Evolutionary conservation across 2,888 invertebrate species (phyloP), one percentile per base, ranked within the genome.

Genomic region (Apotomis betuletana): DNA sequence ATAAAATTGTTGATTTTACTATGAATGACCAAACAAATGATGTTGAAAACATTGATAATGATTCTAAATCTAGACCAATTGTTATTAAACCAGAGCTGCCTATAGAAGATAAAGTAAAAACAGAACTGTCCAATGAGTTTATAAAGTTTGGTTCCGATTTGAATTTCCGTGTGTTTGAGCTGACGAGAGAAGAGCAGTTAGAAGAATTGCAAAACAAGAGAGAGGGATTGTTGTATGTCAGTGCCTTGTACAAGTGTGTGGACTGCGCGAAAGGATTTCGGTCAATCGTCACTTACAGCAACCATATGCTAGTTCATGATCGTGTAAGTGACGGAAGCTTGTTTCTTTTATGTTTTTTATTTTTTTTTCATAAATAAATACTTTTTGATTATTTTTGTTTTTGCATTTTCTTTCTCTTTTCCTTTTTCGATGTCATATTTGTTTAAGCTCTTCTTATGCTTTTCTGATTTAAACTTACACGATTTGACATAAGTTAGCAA

Each of bases 261-360:
- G 44, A 64, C 4, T 77, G 77, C 60, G 75, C 57, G 0, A 76
- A 75, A 15, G 77, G 75, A 0, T 77, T 75, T 58, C 58, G 65
- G 1, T 73, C 73, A 0, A 54, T 54, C 5, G 10, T 8, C 1
- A 62, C 75, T 0, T 74, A 57, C 13, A 57, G 69, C n/a, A 77
- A 76, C 69, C 77, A 77, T 52, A 64, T 75, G 73, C 15, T 38
- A 13, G 49, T 57, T 4, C 77, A 77, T 36, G 60, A 69, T 12
- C 13, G 58, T 51, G 77, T 77, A 36, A 75, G 77, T 65, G 0
- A n/a, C 36, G 1, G 27, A 2, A 27, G 27, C 27, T 27, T 27
- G 27, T 27, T 57, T 10, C 10, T 4, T 9, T 3, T 10, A 36
- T 44, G 46, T 52, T 52, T 67, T 54, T 27, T 15, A 2, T n/a